phyloP scores from a whole-genome alignment of 2,888 invertebrate species.

The Yponomeuta sedellus region DNA sequence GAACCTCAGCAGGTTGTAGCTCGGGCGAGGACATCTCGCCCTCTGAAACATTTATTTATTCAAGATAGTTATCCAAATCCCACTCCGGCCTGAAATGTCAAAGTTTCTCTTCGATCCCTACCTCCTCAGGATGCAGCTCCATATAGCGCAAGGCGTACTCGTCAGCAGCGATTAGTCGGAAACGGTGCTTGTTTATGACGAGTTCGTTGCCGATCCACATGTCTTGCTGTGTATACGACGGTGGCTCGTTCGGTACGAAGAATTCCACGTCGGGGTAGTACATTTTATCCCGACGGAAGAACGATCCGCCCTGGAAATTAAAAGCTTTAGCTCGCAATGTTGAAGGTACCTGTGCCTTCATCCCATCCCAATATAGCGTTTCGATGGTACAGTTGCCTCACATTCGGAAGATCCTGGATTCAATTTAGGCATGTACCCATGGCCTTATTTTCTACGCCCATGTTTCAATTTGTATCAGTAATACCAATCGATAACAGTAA shows the following conservation, averaged over 20 bases:
- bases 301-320: constrained; percentile 73
- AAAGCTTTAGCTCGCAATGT: neutral
- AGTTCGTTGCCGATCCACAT: constrained; percentile 90
- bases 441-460: too few species aligned
- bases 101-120: constrained; percentile 34
- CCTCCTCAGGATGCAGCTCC: constrained; percentile 86
- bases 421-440: too few species aligned
- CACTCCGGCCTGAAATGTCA: neutral
- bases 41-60: too few species aligned
- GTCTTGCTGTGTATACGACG: constrained; percentile 85
- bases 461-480: too few species aligned
- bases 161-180: constrained; percentile 88
- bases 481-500: too few species aligned
- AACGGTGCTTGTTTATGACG: constrained; percentile 85
- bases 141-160: constrained; percentile 91
- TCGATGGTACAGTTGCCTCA: too few species aligned
- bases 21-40: too few species aligned
- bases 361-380: too few species aligned
- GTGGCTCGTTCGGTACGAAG: constrained; percentile 82
- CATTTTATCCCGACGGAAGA: constrained; percentile 81
- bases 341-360: too few species aligned
- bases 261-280: constrained; percentile 84
- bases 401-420: too few species aligned
- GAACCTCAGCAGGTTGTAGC: too few species aligned
- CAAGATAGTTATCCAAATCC: neutral